Percentiles rank a stretch among this genome's conserved stretches.
phyloP scores from a whole-genome alignment of 2,113 vertebrate genomes.

The Hippocampus guttulatus region DNA sequence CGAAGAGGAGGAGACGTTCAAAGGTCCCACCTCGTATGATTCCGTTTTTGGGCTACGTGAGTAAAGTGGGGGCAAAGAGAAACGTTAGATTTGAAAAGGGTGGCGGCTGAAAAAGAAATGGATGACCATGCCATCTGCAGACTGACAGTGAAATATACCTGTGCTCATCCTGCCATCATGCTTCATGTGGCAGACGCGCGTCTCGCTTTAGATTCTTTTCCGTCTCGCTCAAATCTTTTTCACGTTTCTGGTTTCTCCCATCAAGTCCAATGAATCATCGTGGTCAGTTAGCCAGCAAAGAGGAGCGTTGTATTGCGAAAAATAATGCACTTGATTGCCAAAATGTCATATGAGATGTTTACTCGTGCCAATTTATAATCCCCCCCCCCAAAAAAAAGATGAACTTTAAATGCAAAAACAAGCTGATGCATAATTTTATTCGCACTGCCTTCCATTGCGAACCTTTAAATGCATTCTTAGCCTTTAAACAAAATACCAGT shows the following conservation, averaged over 20 bases:
- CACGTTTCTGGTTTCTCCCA: conserved; percentile 1
- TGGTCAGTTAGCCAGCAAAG: neutral
- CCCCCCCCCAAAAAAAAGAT: no score
- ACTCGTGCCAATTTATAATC: neutral
- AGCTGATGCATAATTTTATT: neutral
- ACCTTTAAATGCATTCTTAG: no score
- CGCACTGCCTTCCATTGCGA: no score
- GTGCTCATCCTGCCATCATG: conserved; percentile 84
- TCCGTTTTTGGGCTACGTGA: conserved; percentile 87
- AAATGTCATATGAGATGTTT: neutral
- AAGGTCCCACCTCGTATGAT: conserved; percentile 80
- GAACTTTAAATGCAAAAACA: neutral
- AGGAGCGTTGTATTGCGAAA: neutral
- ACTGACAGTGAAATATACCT: conserved; percentile 98
- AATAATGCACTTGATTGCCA: neutral
- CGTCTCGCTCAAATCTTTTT: conserved; percentile 6
- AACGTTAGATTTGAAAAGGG: conserved; percentile 37
- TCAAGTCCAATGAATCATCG: neutral
- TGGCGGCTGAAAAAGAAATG: conserved; percentile 73
- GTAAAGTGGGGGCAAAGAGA: conserved; percentile 42
- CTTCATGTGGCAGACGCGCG: conserved; percentile 75
- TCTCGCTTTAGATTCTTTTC: conserved; percentile 16
- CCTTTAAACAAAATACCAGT: neutral
- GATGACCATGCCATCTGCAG: conserved; percentile 77
- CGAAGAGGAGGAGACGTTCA: conserved; percentile 41